Conservation (phyloP, 2,797 vertebrate genomes). For the Ptychobarbus kaznakovi region DNA sequence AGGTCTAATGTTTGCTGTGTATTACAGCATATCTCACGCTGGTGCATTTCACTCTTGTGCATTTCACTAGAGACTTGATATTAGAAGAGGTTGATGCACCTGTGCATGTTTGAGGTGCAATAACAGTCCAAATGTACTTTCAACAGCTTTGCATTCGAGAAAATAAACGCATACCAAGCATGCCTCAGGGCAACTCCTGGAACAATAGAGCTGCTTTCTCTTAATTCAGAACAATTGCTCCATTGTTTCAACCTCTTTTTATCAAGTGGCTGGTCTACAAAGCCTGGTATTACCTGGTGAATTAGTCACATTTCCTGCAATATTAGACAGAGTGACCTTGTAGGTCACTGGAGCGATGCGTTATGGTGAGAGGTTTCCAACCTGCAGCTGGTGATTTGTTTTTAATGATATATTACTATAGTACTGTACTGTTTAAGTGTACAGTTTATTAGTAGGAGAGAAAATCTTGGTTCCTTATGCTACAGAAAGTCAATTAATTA, state of each 20-base stretch:
- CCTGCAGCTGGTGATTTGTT: neutral
- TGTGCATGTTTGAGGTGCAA: neutral
- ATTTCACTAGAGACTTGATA: neutral
- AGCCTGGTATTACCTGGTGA: conserved; percentile 7
- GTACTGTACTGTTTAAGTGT: neutral
- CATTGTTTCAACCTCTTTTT: conserved; percentile 18
- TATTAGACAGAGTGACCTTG: conserved; percentile 1
- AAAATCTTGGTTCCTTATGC: neutral
- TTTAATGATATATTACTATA: neutral
- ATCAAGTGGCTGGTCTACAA: neutral
- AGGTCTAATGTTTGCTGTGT: neutral
- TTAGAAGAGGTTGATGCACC: neutral
- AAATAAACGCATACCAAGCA: neutral
- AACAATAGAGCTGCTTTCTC: neutral
- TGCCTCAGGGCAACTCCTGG: neutral
- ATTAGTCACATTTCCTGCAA: neutral
- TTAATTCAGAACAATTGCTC: neutral
- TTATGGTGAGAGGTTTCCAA: neutral
- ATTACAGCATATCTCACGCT: neutral
- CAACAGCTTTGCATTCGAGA: neutral
- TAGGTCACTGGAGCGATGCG: neutral
- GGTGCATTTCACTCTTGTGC: neutral
- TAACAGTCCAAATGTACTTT: neutral
- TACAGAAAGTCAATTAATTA: neutral
- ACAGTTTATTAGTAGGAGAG: neutral